Base-by-base conservation (phyloP, 2,888 invertebrate genomes). In the Leucoma salicis region DNA sequence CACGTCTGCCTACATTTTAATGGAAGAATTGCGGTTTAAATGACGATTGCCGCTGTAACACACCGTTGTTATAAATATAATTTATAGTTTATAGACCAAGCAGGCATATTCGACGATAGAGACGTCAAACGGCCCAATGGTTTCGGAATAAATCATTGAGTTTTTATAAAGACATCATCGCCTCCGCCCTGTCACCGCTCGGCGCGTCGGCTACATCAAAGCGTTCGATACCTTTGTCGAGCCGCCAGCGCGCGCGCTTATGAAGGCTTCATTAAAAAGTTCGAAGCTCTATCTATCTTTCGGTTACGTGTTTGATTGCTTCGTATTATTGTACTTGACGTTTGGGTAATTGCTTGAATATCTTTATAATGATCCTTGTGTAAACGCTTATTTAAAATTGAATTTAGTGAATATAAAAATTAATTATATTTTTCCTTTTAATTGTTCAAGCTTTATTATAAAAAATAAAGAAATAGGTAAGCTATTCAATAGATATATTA, bases 161-260 rank as follows among this genome's bases (percentile, higher is more conserved):
- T 85, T 89, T 86, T 89, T 88, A 85, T 86, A 81, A 78, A 83
- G 74, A 80, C 78, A 74, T 85, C 85, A 82, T 81, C 86, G 83
- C 81, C 81, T 86, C 73, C 57, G 69, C 75, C 61, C 67, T 83
- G 81, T 83, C 85, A 75, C 71, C 68, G 70, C 40, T 45, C 59
- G 62, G 62, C 57, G 65, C 49, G 69, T 53, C 78, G 78, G 82
- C 70, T 46, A 70, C 70, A 59, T 76, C 81, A 82, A 81, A 78
- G 72, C 39, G 42, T 14, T 16, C 32, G 33, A 46, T 47, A 53
- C 53, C 82, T 83, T 82, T 83, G 78, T 67, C 16, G 40, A 62
- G 74, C 76, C 82, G 10, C 78, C 72, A 74, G 72, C 72, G 74
- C 74, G 73, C 63, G 7, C 11, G 4, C 4, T 73, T 69, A 61